These are phyloP conservation scores for Nesidiocoris tenuis DNA, from an alignment of 2,888 invertebrate genomes.

Conservation along the genomic window DNA sequence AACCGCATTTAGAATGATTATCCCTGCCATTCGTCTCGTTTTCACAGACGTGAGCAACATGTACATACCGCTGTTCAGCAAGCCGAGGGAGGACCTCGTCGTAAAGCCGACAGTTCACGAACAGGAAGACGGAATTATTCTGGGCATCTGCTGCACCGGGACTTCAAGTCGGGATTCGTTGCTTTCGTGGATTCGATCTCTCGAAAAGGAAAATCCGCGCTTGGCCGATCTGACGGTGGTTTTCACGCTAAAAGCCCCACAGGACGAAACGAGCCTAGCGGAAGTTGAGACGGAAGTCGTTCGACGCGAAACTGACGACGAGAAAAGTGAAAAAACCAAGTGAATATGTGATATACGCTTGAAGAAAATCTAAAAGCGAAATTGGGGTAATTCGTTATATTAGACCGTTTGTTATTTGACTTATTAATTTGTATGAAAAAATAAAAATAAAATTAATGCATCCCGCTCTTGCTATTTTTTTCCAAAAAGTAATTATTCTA, in stretches of 20 bases:
- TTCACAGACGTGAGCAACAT: constrained; percentile 77
- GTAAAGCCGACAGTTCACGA: constrained; percentile 66
- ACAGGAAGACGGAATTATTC: constrained; percentile 87
- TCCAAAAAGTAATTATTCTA: too few species aligned
- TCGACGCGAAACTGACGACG: background rate
- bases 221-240: constrained; percentile 77
- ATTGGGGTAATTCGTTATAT: too few species aligned
- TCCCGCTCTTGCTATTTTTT: too few species aligned
- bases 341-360: too few species aligned
- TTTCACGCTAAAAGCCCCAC: constrained; percentile 58
- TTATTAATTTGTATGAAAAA: too few species aligned
- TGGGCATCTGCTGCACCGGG: constrained; percentile 87
- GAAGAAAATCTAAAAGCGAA: too few species aligned
- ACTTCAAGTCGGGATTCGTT: constrained; percentile 87
- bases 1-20: too few species aligned
- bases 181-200: constrained; percentile 73
- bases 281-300: constrained; percentile 1
- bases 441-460: too few species aligned
- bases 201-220: constrained; percentile 61
- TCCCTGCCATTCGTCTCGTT: too few species aligned
- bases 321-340: background rate
- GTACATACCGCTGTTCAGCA: constrained; percentile 58
- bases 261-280: constrained; percentile 7
- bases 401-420: too few species aligned
- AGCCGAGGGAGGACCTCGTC: constrained; percentile 43